phyloP scores from a whole-genome alignment of 2,888 invertebrate species.

The Orthosia cruda region DNA sequence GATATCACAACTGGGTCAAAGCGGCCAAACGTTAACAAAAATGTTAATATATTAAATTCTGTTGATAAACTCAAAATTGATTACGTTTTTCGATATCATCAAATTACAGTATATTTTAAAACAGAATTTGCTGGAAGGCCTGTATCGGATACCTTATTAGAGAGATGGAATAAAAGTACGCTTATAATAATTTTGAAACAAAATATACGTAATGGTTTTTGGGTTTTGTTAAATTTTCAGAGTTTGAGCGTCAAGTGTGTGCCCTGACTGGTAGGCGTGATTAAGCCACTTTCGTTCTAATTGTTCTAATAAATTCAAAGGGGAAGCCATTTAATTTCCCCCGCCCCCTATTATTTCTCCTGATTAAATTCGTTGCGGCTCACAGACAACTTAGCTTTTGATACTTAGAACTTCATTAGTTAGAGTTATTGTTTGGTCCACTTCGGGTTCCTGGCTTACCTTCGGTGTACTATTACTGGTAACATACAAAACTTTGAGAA shows the following conservation, averaged over 20 bases:
- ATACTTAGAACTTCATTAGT: constrained; percentile 68
- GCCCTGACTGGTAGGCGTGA: constrained; percentile 39
- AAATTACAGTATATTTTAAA: constrained; percentile 48
- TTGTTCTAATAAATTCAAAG: constrained; percentile 69
- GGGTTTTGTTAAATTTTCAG: constrained; percentile 25
- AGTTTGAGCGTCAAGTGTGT: constrained; percentile 36
- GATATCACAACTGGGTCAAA: constrained; percentile 52
- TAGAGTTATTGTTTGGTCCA: constrained; percentile 51
- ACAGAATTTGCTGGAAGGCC: constrained; percentile 22
- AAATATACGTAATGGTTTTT: constrained; percentile 11
- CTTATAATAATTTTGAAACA: constrained; percentile 13
- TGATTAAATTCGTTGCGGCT: constrained; percentile 68
- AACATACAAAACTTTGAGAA: constrained; percentile 27
- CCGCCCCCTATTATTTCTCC: constrained; percentile 60
- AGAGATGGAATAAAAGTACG: constrained; percentile 26
- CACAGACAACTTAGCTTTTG: constrained; percentile 64
- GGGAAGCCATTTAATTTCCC: constrained; percentile 57
- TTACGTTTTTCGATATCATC: constrained; percentile 50
- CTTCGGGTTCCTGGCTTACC: constrained; percentile 17
- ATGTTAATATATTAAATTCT: constrained; percentile 51
- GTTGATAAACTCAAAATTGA: constrained; percentile 54
- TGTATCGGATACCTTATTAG: constrained; percentile 11
- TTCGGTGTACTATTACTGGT: constrained; percentile 15
- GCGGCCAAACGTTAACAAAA: constrained; percentile 43
- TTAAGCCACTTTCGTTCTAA: constrained; percentile 64